Percentiles rank a stretch among this genome's conserved stretches.
Evolutionary conservation across 37 sponge, comb jelly and placozoan genomes (phyloP).

Genomic region (Aphrocallistes beatrix): DNA sequence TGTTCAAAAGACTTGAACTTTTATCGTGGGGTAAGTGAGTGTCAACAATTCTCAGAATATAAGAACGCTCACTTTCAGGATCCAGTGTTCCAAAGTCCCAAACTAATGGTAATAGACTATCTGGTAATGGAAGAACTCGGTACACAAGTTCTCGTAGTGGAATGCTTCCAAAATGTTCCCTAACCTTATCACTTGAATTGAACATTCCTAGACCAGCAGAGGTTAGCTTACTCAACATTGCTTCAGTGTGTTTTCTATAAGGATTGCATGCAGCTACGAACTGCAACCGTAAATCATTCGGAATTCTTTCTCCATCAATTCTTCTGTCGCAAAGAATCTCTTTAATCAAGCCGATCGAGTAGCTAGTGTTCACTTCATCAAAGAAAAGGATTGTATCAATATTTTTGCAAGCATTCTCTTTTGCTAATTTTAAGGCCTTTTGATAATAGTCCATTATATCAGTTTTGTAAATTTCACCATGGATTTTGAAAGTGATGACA

Average conservation of each 20-base stretch:
- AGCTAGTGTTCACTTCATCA: slow-evolving; percentile 98
- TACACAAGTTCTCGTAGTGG: slow-evolving; percentile 27
- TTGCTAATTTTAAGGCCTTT: slow-evolving; percentile 39
- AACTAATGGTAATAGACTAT: slow-evolving; percentile 22
- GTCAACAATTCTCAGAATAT: neutral
- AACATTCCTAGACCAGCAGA: slow-evolving; percentile 65
- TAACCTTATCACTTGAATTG: neutral
- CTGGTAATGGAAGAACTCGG: slow-evolving; percentile 23
- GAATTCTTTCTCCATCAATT: slow-evolving; percentile 55
- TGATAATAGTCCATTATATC: slow-evolving; percentile 33
- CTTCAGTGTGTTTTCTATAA: slow-evolving; percentile 61
- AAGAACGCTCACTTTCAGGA: neutral
- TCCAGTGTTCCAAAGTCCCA: slow-evolving; percentile 33
- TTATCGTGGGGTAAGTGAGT: neutral
- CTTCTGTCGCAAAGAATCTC: slow-evolving; percentile 94
- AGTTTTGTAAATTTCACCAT: slow-evolving; percentile 60
- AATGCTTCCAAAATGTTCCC: slow-evolving; percentile 13
- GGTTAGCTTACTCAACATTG: slow-evolving; percentile 68
- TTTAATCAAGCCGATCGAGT: slow-evolving; percentile 80
- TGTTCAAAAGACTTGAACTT: neutral
- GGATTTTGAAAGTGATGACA: slow-evolving; percentile 32
- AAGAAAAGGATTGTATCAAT: slow-evolving; percentile 88
- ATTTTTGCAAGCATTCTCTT: slow-evolving; percentile 20
- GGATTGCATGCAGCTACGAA: slow-evolving; percentile 98
- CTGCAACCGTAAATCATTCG: slow-evolving; percentile 39